phyloP scores from a whole-genome alignment of 2,113 vertebrate genomes.

The Edolisoma coerulescens region DNA sequence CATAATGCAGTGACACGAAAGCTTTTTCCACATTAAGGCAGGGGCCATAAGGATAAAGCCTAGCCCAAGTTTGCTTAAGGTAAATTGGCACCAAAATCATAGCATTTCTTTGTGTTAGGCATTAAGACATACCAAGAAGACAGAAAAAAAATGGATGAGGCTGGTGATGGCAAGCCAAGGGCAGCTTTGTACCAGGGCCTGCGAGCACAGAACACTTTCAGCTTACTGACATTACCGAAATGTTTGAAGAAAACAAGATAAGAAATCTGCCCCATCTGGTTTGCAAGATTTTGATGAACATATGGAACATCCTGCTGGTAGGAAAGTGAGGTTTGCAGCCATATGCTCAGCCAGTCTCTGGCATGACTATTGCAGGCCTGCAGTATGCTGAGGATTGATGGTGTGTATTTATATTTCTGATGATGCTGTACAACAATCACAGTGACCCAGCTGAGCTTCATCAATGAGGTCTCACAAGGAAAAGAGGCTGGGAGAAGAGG shows the following conservation, averaged over 20 bases:
- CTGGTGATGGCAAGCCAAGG: background rate
- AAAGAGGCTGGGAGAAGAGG: background rate
- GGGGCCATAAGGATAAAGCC: background rate
- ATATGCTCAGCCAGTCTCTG: background rate
- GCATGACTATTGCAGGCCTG: background rate
- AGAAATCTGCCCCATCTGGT: background rate
- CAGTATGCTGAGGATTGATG: background rate
- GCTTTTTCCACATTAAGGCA: background rate
- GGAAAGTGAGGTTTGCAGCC: background rate
- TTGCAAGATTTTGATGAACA: background rate
- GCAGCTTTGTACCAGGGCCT: background rate
- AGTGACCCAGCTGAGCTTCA: background rate
- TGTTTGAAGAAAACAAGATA: background rate
- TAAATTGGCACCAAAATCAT: background rate
- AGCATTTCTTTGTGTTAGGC: background rate
- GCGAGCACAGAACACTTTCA: background rate
- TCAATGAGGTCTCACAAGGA: background rate
- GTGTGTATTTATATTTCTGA: background rate
- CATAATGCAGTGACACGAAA: background rate
- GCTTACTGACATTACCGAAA: background rate
- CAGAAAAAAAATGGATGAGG: background rate
- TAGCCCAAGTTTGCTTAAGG: background rate
- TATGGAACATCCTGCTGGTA: background rate
- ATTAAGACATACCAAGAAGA: background rate
- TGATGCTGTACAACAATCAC: background rate